Base-by-base conservation (phyloP, 2,113 vertebrate genomes). In the Heteronetta atricapilla region DNA sequence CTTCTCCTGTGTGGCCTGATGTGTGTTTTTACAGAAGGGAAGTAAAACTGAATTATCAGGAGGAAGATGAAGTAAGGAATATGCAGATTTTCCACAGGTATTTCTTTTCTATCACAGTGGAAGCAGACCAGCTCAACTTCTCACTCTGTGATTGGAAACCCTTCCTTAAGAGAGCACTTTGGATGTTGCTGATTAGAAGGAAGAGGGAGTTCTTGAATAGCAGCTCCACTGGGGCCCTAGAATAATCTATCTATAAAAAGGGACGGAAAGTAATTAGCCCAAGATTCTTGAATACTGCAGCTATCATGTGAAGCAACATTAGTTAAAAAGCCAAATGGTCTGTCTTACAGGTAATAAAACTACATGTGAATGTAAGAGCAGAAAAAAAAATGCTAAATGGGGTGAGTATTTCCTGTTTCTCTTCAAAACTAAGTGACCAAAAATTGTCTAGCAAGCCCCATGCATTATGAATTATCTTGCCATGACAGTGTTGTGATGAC, bases 311-410 rank as follows among this genome's bases (percentile, higher is more conserved):
- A 90, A 77, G 34, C 69, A 89, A 56, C 5, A 3, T 81, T 52
- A 19, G 12, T 92, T 8, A 86, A 79, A 85, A 86, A 70, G 56
- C 63, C 38, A 66, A 62, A 56, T 34, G 58, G 62, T 29, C 52
- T 95, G 78, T 92, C 80, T 95, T 84, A 7, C 96, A 99, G 99
- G 97, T 99, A 63, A 95, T 99, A 68, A 98, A 98, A 91, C 97
- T 99, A 18, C 98, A 99, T 42, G 98, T 98, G 97, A 96, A 97
- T 33, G 96, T 98, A 81, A 97, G 97, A 82, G 98, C 97, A 84
- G 96, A 98, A 87, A 98, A 98, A 96, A 98, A 98, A 89, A 97
- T 96, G 90, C 95, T 98, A 84, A 98, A 97, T 87, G 96, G 97
- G 98, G 99, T 99, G 96, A 98, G 98, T 96, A 38, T 74, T 85